Evolutionary conservation across 2,113 vertebrate species (phyloP), one percentile per base, ranked within the genome.

Genomic region (Parotia lawesii): DNA sequence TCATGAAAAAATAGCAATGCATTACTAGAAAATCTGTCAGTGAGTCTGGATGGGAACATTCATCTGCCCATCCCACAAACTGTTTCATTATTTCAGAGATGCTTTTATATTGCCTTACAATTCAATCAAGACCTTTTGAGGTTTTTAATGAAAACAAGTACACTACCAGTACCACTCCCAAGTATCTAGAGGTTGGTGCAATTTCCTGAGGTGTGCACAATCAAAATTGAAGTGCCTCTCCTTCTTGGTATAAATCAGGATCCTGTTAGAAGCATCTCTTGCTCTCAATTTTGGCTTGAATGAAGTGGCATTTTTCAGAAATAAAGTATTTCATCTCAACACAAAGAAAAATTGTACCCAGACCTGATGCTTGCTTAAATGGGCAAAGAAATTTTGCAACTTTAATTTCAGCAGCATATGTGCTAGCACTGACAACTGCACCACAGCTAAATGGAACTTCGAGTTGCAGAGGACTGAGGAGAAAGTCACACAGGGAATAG

Each of bases 361-460:
- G 40, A 84, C 25, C 15, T 47, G 40, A 56, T 33, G 10, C 28
- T 80, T 61, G 33, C 35, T 80, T 74, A 60, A 66, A 62, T 6
- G 22, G 37, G 31, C 15, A 81, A 80, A 77, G 19, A 64, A 64
- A 47, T 87, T 82, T 69, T 75, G 51, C 28, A 47, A n/a, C 16
- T 17, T 67, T 78, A 8, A 71, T 77, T 76, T 90, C 67, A 62
- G 38, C 10, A 7, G 19, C 27, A 62, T 27, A 20, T n/a, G 18
- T 11, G 9, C 17, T 42, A 51, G 56, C 33, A 9, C 15, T 16
- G 42, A 38, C 48, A 48, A 37, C 27, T 45, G 29, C 23, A 29
- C 42, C 0, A 0, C 67, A 9, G 4, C 45, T 50, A 25, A 80
- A 38, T 21, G 24, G 42, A 57, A 62, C 44, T 62, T 62, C 0